Evolutionary conservation across 1,140 invertebrate genomes (phyloP), one percentile per base, ranked within the genome.

Genomic region (Ridgeia piscesae): DNA sequence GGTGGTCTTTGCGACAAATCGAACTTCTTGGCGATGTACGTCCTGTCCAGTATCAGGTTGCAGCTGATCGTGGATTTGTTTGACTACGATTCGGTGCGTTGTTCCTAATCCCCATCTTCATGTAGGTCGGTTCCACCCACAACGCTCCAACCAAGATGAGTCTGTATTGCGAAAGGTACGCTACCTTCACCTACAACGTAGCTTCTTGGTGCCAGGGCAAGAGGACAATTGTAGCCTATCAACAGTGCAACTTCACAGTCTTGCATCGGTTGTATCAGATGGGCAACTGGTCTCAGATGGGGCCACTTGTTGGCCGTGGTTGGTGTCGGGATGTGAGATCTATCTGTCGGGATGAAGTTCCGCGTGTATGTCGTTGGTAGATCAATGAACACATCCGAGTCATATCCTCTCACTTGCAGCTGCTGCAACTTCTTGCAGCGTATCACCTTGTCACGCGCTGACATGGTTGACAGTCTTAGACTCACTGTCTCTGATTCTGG

Each of bases 141-240:
- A 42, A 88, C 33, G 33, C 17, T 89, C 91, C 91, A 88, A 34
- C 91, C 77, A 17, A 88, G 88, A 11, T 88, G n/a, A 6, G 91
- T 92, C 33, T 42, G 33, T 8, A 34, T 33, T 21, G 91, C 77
- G 42, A 88, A 92, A 34, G 91, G 58, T 17, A 33, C 8, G 34
- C 33, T 88, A 14, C 88, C 88, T 0, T 34, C 33, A 31, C 58
- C 34, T 34, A 9, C 17, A 17, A 92, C 34, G 34, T 88, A 33
- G n/a, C 88, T 34, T 88, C 34, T 88, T 77, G 91, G 91, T 11
- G 88, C 88, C 9, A 92, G 88, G 27, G 88, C 50, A 17, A 33
- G 34, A 33, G 91, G 58, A 88, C 91, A 88, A 34, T 92, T 88
- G 48, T 92, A 92, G 14, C 91, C 91, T 88, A 92, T 92, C 31